Conservation (phyloP, 2,888 invertebrate genomes). For the Hemithea aestivaria region DNA sequence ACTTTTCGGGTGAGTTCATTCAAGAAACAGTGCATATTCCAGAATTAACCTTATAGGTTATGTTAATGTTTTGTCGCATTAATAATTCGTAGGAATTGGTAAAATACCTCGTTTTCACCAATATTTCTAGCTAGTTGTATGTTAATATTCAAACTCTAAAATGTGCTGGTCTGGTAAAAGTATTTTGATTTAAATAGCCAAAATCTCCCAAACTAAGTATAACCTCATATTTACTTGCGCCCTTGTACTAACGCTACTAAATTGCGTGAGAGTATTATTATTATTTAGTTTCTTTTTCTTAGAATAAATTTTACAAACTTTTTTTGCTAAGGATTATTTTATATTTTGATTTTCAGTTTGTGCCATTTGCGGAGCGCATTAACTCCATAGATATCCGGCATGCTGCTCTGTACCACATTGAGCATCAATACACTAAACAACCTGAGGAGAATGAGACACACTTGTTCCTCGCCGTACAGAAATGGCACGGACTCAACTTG, state of each 20-base stretch:
- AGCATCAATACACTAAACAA: slow-evolving; percentile 85
- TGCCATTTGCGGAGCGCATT: slow-evolving; percentile 92
- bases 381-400: slow-evolving; percentile 88
- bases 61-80: slow-evolving; percentile 2
- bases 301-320: too few species aligned
- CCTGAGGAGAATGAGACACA: slow-evolving; percentile 86
- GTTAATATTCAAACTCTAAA: too few species aligned
- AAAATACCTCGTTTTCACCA: too few species aligned
- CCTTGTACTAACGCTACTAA: slow-evolving; percentile 1
- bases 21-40: not conserved
- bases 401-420: slow-evolving; percentile 91
- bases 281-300: not conserved
- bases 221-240: not conserved
- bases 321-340: too few species aligned
- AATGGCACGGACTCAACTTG: slow-evolving; percentile 94
- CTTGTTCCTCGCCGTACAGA: slow-evolving; percentile 89
- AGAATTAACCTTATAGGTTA: slow-evolving; percentile 34
- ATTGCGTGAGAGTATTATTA: slow-evolving; percentile 3
- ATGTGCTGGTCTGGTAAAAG: too few species aligned
- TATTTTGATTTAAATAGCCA: too few species aligned
- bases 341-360: slow-evolving; percentile 83
- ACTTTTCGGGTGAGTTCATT: slow-evolving; percentile 84
- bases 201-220: not conserved
- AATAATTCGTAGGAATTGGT: too few species aligned
- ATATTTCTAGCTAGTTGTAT: too few species aligned